These are phyloP conservation scores for Eurytoma adleriae DNA, from an alignment of 2,888 invertebrate genomes.

Conservation along the genomic window DNA sequence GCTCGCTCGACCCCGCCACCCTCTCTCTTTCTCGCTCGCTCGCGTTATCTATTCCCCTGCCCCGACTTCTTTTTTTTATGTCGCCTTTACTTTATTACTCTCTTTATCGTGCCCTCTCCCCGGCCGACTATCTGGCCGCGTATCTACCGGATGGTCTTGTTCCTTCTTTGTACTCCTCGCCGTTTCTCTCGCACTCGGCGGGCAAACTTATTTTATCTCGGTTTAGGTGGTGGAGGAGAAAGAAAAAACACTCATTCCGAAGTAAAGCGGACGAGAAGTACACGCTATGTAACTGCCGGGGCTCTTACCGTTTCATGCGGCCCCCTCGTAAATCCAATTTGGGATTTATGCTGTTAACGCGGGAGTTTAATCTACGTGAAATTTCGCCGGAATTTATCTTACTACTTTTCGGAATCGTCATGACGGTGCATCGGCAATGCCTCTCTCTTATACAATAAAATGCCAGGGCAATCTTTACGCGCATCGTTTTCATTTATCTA, in stretches of 20 bases:
- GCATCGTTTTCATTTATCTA: too few relatives aligned
- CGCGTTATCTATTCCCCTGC: conserved; percentile 12
- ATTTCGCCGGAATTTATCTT: background rate
- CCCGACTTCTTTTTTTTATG: conserved; percentile 32
- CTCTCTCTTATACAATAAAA: too few relatives aligned
- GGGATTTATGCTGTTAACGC: background rate
- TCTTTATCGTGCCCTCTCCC: conserved; percentile 27
- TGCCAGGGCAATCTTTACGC: too few relatives aligned
- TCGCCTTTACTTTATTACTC: conserved; percentile 51
- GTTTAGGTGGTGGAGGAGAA: background rate
- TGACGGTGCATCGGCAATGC: background rate
- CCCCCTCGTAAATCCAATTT: background rate
- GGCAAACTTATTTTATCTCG: conserved; percentile 27
- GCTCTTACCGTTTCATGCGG: background rate
- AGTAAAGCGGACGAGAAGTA: background rate
- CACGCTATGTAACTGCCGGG: background rate
- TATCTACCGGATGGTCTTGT: conserved; percentile 29
- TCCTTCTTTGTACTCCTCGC: conserved; percentile 18
- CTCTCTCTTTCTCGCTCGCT: conserved; percentile 28
- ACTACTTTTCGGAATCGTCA: background rate
- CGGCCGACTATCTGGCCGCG: conserved; percentile 17
- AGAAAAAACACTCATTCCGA: conserved; percentile 30
- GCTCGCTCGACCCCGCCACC: background rate
- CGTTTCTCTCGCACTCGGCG: background rate
- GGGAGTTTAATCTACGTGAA: background rate